Evolutionary conservation across 1,140 invertebrate genomes (phyloP), one percentile per base, ranked within the genome.

Genomic region (Drosophila sp.): DNA sequence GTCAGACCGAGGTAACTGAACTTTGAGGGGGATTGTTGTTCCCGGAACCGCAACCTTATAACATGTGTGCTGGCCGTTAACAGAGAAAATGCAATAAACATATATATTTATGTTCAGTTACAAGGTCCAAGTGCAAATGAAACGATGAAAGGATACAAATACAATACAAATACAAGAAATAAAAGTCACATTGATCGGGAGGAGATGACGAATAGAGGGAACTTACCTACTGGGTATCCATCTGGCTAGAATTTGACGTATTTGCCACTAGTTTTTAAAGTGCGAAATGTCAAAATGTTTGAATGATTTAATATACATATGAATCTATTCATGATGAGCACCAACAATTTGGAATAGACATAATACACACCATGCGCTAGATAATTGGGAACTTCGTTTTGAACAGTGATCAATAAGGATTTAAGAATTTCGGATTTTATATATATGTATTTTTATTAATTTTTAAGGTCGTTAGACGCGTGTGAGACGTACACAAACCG

Each of bases 191-290:
- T 8, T 45, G 43, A 48, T 34, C 43, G 9, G 13, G 7, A 6
- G 41, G 36, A 14, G 57, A 36, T 65, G 62, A 57, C 45, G 43
- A 16, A 6, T 13, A 65, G 61, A 50, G 61, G 65, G 38, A 66
- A 89, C 83, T 89, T 83, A 89, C 83, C 83, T 89, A 80, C 13
- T 46, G 5, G 83, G 79, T 76, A 89, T 78, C 83, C 83, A 89
- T 89, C 83, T 89, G 53, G 61, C 83, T 80, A 89, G 40, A 48
- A 89, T 83, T 50, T 89, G 62, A 63, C 83, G 83, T 80, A 89
- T 80, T 80, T 89, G 83, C 83, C 65, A 89, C 83, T 89, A 89
- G 29, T 58, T 54, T 63, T 54, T 13, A 38, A 14, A 13, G 43
- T 67, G 53, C 13, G 38, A 59, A 41, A 59, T 48, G 51, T 9